phyloP scores from a whole-genome alignment of 2,888 invertebrate species.

The Drosophila mulleri region DNA sequence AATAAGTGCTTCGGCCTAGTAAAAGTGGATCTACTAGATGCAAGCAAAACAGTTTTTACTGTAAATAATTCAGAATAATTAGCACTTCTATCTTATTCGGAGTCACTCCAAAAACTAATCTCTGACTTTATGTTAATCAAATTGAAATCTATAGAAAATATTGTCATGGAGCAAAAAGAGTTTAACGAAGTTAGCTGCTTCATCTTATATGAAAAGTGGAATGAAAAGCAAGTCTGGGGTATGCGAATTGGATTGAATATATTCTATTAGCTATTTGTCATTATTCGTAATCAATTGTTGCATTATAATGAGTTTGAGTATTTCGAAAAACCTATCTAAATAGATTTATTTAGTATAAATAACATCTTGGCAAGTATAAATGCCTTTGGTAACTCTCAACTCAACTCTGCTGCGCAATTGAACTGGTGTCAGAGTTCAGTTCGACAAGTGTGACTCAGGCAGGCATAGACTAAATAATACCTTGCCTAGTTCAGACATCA shows the following conservation, averaged over 20 bases:
- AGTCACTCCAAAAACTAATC: neutral
- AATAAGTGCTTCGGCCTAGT: too few species aligned
- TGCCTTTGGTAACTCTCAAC: neutral
- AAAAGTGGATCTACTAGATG: too few species aligned
- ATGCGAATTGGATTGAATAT: neutral
- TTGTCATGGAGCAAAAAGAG: neutral
- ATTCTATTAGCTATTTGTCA: too few species aligned
- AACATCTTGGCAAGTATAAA: too few species aligned
- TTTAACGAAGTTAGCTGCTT: neutral
- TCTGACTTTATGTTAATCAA: neutral
- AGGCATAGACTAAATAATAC: conserved; percentile 16
- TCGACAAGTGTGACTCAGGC: neutral
- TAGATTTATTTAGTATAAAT: too few species aligned
- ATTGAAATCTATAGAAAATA: neutral
- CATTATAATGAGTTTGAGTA: too few species aligned
- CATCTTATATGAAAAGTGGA: too few species aligned
- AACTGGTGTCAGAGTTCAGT: neutral
- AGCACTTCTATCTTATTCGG: neutral
- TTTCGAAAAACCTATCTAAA: too few species aligned
- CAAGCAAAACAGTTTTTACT: too few species aligned
- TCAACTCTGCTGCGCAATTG: neutral
- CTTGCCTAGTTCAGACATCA: neutral
- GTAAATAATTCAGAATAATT: too few species aligned
- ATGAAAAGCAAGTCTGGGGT: neutral
- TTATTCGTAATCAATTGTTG: too few species aligned